A percentile compares a stretch with the other conserved stretches of the same genome.
phyloP scores from a whole-genome alignment of 2,888 invertebrate species.

The Macrophya annulata region DNA sequence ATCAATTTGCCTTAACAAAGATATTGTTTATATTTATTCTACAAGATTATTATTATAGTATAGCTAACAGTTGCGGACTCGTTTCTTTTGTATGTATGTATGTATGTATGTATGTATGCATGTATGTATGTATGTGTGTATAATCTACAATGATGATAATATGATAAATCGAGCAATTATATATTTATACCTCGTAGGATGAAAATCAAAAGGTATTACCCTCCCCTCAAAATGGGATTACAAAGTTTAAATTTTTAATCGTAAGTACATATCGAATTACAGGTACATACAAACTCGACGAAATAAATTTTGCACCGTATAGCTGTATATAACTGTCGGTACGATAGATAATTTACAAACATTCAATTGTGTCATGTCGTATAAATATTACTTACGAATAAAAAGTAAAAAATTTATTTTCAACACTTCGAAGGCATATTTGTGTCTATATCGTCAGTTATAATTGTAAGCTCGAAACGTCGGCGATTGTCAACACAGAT shows the following conservation, averaged over 20 bases:
- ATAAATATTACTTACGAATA: conserved; percentile 52
- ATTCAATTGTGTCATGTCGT: conserved; percentile 10
- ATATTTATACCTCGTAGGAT: not conserved
- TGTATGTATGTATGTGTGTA: conserved; percentile 3
- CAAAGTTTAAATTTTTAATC: conserved; percentile 61
- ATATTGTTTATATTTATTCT: conserved; percentile 45
- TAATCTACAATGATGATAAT: not conserved
- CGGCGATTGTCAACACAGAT: conserved; percentile 76
- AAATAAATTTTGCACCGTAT: conserved; percentile 17
- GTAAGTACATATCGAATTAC: conserved; percentile 42
- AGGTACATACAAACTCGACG: conserved; percentile 17
- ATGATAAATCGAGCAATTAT: conserved; percentile 18
- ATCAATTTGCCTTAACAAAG: conserved; percentile 37
- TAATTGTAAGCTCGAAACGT: conserved; percentile 70
- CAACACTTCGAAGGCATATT: conserved; percentile 67
- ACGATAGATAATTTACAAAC: conserved; percentile 15
- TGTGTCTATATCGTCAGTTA: conserved; percentile 51
- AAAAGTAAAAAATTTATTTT: conserved; percentile 58
- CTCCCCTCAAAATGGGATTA: conserved; percentile 37
- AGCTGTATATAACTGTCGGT: not conserved
- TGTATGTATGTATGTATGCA: not conserved
- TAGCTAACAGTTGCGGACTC: conserved; percentile 43
- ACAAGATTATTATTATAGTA: conserved; percentile 16
- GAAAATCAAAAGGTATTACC: conserved; percentile 16
- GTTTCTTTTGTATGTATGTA: not conserved